Conservation (phyloP, 2,113 vertebrate species). For the Todiramphus saurophagus region DNA sequence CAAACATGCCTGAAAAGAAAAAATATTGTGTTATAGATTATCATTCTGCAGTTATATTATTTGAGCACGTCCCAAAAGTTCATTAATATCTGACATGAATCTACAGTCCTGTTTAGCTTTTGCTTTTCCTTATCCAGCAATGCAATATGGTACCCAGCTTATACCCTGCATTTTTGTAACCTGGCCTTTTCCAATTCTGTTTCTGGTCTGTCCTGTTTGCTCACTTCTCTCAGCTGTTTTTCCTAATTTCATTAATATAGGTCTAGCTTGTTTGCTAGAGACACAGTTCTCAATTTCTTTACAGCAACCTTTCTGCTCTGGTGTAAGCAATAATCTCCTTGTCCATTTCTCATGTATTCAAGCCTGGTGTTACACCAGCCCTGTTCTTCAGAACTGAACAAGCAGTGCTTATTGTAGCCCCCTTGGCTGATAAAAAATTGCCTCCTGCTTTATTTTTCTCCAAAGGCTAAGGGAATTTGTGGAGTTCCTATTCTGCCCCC, state of each 20-base stretch:
- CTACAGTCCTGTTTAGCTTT: neutral
- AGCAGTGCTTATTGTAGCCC: neutral
- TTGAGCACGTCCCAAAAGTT: neutral
- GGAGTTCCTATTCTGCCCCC: neutral
- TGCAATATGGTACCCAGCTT: neutral
- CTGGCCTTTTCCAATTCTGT: neutral
- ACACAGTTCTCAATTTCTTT: neutral
- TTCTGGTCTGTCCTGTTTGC: neutral
- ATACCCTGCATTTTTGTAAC: neutral
- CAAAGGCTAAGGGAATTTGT: neutral
- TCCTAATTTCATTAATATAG: neutral
- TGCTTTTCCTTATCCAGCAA: neutral
- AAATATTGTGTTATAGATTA: neutral
- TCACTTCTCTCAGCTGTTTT: neutral
- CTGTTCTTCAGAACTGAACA: neutral
- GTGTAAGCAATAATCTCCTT: neutral
- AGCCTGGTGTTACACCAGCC: neutral
- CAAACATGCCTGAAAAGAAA: neutral
- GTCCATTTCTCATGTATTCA: neutral
- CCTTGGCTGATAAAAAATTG: neutral
- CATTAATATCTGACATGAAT: neutral
- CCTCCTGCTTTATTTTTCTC: neutral
- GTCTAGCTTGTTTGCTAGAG: neutral
- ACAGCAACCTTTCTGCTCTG: neutral
- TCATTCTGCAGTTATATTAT: neutral